Evolutionary conservation across 2,113 vertebrate genomes (phyloP), one percentile per base, ranked within the genome.

Genomic region (Phyllostomus discolor): DNA sequence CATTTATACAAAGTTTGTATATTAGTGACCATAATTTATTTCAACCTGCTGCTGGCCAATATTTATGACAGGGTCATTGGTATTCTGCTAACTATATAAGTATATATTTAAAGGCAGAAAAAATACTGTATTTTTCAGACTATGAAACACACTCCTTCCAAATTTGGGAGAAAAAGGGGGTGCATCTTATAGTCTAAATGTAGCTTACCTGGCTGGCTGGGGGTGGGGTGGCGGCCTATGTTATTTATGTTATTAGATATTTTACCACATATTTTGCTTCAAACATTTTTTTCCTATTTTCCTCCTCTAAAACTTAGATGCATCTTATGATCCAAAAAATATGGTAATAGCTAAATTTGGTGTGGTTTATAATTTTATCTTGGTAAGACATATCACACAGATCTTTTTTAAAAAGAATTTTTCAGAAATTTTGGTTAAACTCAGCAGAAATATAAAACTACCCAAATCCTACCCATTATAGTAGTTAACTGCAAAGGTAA

Each of bases 351-450:
- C 8, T 4, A 78, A 28, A 76, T 95, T 83, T 93, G n/a, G 80
- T 4, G 83, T 33, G 33, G 84, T 73, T 91, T 81, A 24, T 86
- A n/a, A 93, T 54, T 81, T 93, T 92, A 16, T 80, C 16, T 48
- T 92, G 76, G 54, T 24, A 94, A 97, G 46, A 82, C 17, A 31
- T 62, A 43, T 62, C 35, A 62, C 15, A 31, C 38, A 28, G n/a
- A 64, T 92, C 22, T 41, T 96, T 80, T 83, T 22, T 22, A 2
- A 33, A 92, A 75, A 67, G 48, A 66, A 79, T 88, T 97, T 97
- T 95, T 46, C 31, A 96, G 24, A 0, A 89, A 19, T 81, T 86
- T 96, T 90, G n/a, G 10, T 59, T 76, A 97, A 94, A 28, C 15
- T 94, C 87, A 82, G 50, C 11, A 94, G 50, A 95, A 84, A 69